Evolutionary conservation across 2,797 vertebrate genomes (phyloP), one percentile per base, ranked within the genome.

Genomic region (Pangasius mekongensis): DNA sequence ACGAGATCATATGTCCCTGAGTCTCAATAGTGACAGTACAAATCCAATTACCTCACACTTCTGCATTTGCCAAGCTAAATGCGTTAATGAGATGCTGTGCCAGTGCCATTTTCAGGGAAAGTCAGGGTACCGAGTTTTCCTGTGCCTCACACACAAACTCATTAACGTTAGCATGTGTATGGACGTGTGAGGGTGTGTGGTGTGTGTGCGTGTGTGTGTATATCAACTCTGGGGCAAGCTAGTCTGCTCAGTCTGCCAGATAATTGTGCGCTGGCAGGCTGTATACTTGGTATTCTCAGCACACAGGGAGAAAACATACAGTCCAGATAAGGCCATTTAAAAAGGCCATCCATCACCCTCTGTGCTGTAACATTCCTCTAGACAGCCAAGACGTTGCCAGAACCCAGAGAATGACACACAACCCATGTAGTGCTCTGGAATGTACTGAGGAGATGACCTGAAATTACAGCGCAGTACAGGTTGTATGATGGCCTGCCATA

Each of bases 271-370:
- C 90, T 92, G 93, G 94, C 91, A 91, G 92, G 91, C 89, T 87
- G 89, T 90, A 91, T 92, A 93, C 93, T 96, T 95, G 92, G 92
- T 95, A 96, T 96, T 96, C 95, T 93, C 92, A 91, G 92, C 95
- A 95, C 95, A 94, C 27, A 89, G 87, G 83, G 89, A 90, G 93
- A 94, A 91, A 94, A 94, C 94, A 95, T 93, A 94, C 91, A 84
- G 91, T 91, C 90, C 93, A 91, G 93, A 93, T 92, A 94, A 93
- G 93, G 90, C 89, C 83, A 90, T 88, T 80, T 86, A 86, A 91
- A 89, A 87, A 86, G 90, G 87, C 86, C 89, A 91, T 91, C 89
- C 87, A 91, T 92, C 89, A 91, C 73, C 91, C 82, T 49, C 78
- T n/a, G 58, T 39, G 73, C 86, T 43, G 86, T 87, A 90, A 78